Conservation (phyloP, 2,797 vertebrate species). For the Pseudochromis fuscus region DNA sequence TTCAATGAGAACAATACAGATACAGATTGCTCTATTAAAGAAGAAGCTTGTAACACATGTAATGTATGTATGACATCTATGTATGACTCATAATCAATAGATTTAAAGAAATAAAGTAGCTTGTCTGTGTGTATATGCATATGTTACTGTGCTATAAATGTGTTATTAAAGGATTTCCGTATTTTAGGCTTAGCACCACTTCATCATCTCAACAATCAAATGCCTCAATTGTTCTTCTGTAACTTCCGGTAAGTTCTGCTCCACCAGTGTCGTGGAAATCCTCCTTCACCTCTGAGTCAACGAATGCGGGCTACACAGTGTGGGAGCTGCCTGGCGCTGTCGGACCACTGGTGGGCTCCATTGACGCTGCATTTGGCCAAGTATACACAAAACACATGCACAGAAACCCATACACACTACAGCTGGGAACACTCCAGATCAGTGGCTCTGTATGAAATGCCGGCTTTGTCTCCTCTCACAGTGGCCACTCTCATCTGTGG, state of each 20-base stretch:
- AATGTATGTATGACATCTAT: no score
- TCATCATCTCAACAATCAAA: no score
- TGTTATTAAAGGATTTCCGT: no score
- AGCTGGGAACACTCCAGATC: conserved; percentile 82
- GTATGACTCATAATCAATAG: no score
- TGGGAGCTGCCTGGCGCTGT: conserved; percentile 38
- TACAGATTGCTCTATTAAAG: no score
- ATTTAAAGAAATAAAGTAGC: no score
- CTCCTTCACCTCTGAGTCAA: conserved; percentile 50
- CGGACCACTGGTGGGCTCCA: conserved; percentile 67
- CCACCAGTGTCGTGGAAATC: not conserved
- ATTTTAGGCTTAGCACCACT: no score
- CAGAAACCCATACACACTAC: conserved; percentile 38
- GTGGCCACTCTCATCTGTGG: conserved; percentile 76
- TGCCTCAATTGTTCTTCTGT: no score
- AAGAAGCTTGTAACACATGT: no score
- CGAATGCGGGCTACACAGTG: conserved; percentile 30
- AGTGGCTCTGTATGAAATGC: conserved; percentile 68
- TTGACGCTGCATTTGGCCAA: conserved; percentile 70
- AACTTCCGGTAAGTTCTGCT: conserved; percentile 6
- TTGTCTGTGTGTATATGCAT: no score
- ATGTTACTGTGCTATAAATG: no score
- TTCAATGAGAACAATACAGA: no score
- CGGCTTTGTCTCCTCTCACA: conserved; percentile 75
- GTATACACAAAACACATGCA: conserved; percentile 23